Evolutionary conservation across 2,113 vertebrate genomes (phyloP).

Genomic region (Abramis brama): DNA sequence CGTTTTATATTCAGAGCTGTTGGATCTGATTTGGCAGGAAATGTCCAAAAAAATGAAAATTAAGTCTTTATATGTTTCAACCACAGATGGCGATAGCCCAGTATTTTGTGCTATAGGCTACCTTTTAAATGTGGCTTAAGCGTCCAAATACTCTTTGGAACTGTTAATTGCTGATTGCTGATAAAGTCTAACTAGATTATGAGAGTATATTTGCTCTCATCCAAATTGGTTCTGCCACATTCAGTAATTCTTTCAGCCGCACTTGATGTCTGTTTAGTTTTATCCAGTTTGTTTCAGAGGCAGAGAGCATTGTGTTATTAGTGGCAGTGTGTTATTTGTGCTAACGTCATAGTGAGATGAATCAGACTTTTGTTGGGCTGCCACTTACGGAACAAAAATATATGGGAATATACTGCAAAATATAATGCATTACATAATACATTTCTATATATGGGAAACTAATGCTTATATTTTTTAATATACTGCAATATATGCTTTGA

Average conservation of each 20-base stretch:
- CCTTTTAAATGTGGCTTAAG: not conserved
- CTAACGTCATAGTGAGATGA: slow-evolving; percentile 1
- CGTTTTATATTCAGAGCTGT: not conserved
- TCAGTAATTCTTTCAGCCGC: not conserved
- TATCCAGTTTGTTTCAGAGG: not conserved
- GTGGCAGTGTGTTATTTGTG: slow-evolving; percentile 6
- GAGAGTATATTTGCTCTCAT: not conserved
- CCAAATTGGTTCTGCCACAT: slow-evolving; percentile 3
- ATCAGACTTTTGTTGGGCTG: not conserved
- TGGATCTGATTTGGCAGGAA: not conserved
- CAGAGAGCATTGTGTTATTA: not conserved
- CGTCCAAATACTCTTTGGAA: not conserved
- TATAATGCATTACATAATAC: no score
- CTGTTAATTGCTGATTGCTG: not conserved
- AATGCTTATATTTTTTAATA: no score
- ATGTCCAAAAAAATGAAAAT: not conserved
- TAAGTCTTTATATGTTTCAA: not conserved
- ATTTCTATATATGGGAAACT: no score
- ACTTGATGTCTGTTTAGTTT: not conserved
- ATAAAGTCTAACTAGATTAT: not conserved
- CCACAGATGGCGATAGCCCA: not conserved
- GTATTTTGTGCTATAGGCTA: not conserved
- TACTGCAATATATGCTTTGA: no score
- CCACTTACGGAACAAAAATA: not conserved
- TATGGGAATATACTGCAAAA: no score